Evolutionary conservation across 2,113 vertebrate genomes (phyloP), one percentile per base, ranked within the genome.

Genomic region (Chrysemys picta): DNA sequence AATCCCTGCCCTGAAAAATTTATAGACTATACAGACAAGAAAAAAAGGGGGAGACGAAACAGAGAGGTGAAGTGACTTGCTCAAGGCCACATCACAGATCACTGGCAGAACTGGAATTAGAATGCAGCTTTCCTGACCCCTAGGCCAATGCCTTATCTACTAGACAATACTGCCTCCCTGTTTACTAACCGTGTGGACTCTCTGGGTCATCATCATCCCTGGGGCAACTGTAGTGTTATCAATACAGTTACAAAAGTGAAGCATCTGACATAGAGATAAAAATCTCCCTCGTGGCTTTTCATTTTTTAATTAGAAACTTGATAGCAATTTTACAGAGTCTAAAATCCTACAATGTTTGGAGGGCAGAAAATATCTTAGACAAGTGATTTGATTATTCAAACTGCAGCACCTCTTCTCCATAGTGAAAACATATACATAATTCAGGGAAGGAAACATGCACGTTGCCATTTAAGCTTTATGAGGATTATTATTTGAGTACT

Each of bases 301-400:
- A 38, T 19, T 38, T 72, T 72, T 72, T 72, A 72, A 72, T 72
- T 12, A 8, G 53, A 45, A 87, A 42, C 11, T 42, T 38, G 24
- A 27, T 0, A 56, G n/a, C 7, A 76, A 31, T 6, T 84, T 50
- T 38, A 11, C 7, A 16, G 0, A 0, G 3, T 5, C 21, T 5
- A 3, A 84, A 78, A 65, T 6, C 21, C 56, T 38, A 27, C n/a
- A 13, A 13, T 3, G 29, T 76, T 45, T 82, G 87, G 42, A 80
- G 57, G 80, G 53, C 57, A 85, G 80, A 50, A 82, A n/a, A 80
- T 1, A 45, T 21, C 12, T 12, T 45, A 13, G 47, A 27, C 47
- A 53, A 52, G 38, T 11, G 17, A 45, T 35, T 38, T 2, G 47
- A n/a, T 50, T 72, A 47, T 79, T 69, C 86, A 82, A 17, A 42